Evolutionary conservation across 2,113 vertebrate genomes (phyloP), one percentile per base, ranked within the genome.

Genomic region (Scalopus aquaticus): DNA sequence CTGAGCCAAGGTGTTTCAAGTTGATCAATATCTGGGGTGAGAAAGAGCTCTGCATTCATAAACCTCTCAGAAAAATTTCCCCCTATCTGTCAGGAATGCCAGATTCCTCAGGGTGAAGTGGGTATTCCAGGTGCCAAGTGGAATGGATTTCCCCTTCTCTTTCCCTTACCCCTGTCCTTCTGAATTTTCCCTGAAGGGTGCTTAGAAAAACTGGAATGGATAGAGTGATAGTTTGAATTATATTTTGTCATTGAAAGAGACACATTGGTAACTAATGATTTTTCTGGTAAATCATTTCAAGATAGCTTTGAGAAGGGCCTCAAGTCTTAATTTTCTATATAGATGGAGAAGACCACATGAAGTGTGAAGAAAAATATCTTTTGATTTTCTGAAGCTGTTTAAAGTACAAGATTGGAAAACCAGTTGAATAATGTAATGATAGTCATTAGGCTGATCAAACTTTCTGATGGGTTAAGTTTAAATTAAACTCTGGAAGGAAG

Each of bases 221-320:
- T 95, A 95, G 86, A 89, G 82, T 97, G 94, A 96, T 97, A 94
- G 88, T 96, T 97, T 93, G 94, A 30, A 42, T 80, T 56, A n/a
- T 85, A 90, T 90, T 94, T 95, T 94, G 73, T 95, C 82, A 94
- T 4, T 80, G 89, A 97, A 98, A 94, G 70, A 84, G 42, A n/a
- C 24, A 94, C 94, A 76, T 15, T 96, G 94, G 70, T 89, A 94
- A 70, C 51, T 30, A 58, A 64, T 19, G 51, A 87, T 92, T 76
- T 11, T 49, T 58, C 90, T 80, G 32, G 30, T 86, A 96, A 97
- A 97, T 97, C 39, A 54, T 9, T 93, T 97, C 93, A 97, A 96
- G 90, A 95, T 42, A 92, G 54, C 58, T 51, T 96, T 96, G 81
- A 91, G 93, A 92, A 91, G 58, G 24, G 28, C 28, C 79, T 85